Percentiles rank a stretch among this genome's conserved stretches.
Conservation (phyloP, 2,888 invertebrate species). For the Habroteleia sp. region DNA sequence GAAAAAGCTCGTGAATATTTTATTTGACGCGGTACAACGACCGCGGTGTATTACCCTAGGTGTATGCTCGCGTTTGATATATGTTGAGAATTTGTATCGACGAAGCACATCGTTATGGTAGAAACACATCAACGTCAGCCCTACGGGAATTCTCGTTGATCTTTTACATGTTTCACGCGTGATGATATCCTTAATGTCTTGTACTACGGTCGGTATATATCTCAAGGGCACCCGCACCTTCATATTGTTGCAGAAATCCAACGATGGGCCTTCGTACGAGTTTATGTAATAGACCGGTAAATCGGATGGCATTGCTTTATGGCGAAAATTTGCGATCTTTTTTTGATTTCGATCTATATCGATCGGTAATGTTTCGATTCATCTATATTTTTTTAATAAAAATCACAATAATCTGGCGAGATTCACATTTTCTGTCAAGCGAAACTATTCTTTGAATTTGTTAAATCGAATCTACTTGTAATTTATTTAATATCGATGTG, state of each 20-base stretch:
- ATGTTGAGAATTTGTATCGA: conserved; percentile 50
- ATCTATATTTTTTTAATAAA: no score
- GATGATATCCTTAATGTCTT: conserved; percentile 51
- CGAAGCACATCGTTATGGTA: conserved; percentile 54
- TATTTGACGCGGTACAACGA: conserved; percentile 48
- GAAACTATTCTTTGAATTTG: no score
- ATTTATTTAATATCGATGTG: no score
- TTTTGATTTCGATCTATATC: conserved; percentile 19
- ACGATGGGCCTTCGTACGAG: conserved; percentile 10
- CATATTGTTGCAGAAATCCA: conserved; percentile 12
- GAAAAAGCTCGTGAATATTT: conserved; percentile 54
- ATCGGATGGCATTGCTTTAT: conserved; percentile 21
- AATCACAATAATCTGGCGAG: no score
- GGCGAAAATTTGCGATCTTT: conserved; percentile 32
- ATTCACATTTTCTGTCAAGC: no score
- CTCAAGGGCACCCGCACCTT: conserved; percentile 39
- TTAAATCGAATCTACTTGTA: no score
- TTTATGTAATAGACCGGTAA: conserved; percentile 44
- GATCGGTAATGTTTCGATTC: no score
- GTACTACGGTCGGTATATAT: conserved; percentile 30
- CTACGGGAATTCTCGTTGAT: conserved; percentile 51
- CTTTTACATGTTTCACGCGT: conserved; percentile 55
- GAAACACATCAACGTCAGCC: conserved; percentile 52
- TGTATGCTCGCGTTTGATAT: conserved; percentile 41
- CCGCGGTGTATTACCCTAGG: conserved; percentile 40